Conservation (phyloP, 2,113 vertebrate species). For the Accipiter cooperii region DNA sequence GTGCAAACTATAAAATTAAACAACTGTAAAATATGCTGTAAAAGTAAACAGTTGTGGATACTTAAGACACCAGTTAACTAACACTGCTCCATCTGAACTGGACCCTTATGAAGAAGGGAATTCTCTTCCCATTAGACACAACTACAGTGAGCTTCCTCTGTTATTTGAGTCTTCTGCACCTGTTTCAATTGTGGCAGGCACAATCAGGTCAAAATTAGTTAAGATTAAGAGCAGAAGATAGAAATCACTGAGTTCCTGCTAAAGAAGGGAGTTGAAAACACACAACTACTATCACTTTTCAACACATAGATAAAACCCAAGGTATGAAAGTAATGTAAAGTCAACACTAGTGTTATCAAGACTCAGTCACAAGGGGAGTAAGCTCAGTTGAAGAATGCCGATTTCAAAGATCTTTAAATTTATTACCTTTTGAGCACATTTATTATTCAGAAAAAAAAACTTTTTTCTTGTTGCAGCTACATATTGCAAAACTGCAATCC, state of each 20-base stretch:
- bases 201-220: neutral
- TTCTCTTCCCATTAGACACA: neutral
- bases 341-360: neutral
- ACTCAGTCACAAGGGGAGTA: neutral
- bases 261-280: neutral
- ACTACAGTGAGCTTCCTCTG: neutral
- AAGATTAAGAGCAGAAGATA: neutral
- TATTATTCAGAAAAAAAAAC: neutral
- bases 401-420: neutral
- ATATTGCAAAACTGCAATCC: neutral
- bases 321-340: neutral
- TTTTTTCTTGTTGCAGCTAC: neutral
- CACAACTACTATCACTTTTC: neutral
- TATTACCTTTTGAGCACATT: neutral
- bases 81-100: neutral
- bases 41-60: neutral
- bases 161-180: neutral
- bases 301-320: neutral
- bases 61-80: neutral
- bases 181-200: neutral
- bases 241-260: neutral
- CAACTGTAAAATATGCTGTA: neutral
- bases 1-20: neutral
- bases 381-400: neutral
- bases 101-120: neutral